Evolutionary conservation across 2,888 invertebrate genomes (phyloP).

Genomic region (Drosophila nigricruria): DNA sequence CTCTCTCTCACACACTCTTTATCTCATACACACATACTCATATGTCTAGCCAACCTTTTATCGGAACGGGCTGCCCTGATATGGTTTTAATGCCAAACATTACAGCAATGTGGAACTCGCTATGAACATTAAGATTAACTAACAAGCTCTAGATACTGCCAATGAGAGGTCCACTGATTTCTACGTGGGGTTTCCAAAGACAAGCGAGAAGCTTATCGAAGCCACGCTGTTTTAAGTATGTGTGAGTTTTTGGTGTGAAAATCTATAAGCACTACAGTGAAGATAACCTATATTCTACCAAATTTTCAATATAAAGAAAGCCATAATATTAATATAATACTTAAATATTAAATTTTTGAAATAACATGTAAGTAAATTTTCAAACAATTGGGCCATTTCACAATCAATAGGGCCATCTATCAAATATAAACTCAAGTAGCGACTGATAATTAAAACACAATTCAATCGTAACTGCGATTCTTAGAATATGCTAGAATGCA

Average conservation of each 20-base stretch:
- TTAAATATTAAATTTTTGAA: too few species aligned
- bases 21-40: constrained; percentile 1
- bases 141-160: constrained; percentile 3
- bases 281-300: not conserved
- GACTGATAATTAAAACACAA: too few species aligned
- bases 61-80: constrained; percentile 34
- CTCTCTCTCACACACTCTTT: not conserved
- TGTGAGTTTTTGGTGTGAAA: not conserved
- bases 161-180: constrained; percentile 3
- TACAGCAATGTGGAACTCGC: constrained; percentile 31
- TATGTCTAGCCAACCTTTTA: constrained; percentile 26
- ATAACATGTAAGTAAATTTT: too few species aligned
- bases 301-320: too few species aligned
- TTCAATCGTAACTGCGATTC: too few species aligned
- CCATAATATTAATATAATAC: not conserved
- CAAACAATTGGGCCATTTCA: too few species aligned
- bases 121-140: constrained; percentile 47
- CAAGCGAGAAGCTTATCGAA: constrained; percentile 4
- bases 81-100: constrained; percentile 32
- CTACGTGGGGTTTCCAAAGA: constrained; percentile 4
- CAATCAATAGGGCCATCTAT: too few species aligned
- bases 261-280: not conserved
- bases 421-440: too few species aligned
- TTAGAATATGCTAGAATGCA: too few species aligned
- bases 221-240: constrained; percentile 1